Conservation (phyloP, 2,113 vertebrate species). For the Bagarius yarrelli region DNA sequence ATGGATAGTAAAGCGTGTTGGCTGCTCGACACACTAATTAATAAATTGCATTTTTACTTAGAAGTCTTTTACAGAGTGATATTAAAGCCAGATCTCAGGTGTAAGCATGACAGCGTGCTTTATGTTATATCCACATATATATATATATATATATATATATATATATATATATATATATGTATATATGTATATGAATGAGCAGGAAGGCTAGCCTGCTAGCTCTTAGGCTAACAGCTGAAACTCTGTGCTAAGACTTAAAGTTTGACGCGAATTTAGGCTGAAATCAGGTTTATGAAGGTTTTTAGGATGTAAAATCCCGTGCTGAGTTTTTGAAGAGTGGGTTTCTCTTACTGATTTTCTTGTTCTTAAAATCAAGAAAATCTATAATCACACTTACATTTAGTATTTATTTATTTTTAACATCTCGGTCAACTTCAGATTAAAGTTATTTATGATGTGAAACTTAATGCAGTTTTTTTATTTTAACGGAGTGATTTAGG, state of each 20-base stretch:
- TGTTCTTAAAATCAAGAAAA: no score
- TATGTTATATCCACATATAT: neutral
- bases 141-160: no score
- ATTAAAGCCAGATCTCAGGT: neutral
- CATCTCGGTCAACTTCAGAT: neutral
- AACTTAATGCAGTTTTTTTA: no score
- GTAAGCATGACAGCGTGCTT: no score
- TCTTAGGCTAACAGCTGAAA: neutral
- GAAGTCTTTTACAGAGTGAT: no score
- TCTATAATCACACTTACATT: neutral
- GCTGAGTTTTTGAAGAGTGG: neutral
- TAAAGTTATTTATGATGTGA: no score
- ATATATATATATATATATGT: no score
- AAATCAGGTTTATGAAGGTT: neutral
- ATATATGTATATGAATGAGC: no score
- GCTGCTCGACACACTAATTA: slow-evolving; percentile 20
- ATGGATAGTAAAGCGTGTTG: neutral
- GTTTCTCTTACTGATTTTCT: no score
- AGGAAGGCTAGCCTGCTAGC: neutral
- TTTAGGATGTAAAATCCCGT: neutral
- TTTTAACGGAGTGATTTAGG: no score
- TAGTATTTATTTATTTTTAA: neutral
- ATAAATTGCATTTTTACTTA: neutral
- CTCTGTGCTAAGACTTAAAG: neutral
- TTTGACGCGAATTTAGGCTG: neutral